Base-by-base conservation (phyloP, 2,888 invertebrate species). In the Cephalotes varians region DNA sequence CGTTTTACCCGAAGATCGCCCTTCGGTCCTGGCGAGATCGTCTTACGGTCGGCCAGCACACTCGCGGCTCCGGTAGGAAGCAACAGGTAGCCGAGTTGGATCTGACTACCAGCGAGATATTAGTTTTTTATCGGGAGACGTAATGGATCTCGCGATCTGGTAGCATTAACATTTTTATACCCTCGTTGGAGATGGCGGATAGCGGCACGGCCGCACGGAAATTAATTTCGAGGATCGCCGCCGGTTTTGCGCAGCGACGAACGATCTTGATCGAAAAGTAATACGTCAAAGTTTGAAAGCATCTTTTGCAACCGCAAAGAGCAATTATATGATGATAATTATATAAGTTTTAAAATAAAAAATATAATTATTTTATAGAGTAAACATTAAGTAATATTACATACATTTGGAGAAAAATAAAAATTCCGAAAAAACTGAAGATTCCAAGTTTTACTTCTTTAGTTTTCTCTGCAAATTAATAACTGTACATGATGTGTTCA, bases 101-200 rank as follows among this genome's bases (percentile, higher is more conserved):
- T 67, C 67, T 69, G 58, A 12, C 77, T 60, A 69, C 69, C 79
- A 49, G 47, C 67, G 82, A 82, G 77, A 82, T 82, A 83, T 81
- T 73, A 69, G 60, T 67, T 58, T 62, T 83, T 83, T 83, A 83
- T 83, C 81, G 71, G 31, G 34, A n/a, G 25, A 64, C 34, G 69
- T 81, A 81, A 84, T 84, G 81, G 69, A 81, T 76, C 76, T 73
- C 60, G 83, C 84, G 69, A 69, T 81, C 64, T 58, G 64, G 56
- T 79, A 44, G 69, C 69, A 69, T 79, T 79, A 79, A 79, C 69
- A 69, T 79, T 79, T 79, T 79, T 79, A 79, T 79, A 69, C 47
- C 25, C 69, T 79, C 56, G 69, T 79, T 58, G 47, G 47, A 67
- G 47, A 79, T 58, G 56, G 34, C 21, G 56, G 56, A 79, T 67